Conservation (phyloP, 1,140 invertebrate genomes). For the Parasteatoda tepidariorum region DNA sequence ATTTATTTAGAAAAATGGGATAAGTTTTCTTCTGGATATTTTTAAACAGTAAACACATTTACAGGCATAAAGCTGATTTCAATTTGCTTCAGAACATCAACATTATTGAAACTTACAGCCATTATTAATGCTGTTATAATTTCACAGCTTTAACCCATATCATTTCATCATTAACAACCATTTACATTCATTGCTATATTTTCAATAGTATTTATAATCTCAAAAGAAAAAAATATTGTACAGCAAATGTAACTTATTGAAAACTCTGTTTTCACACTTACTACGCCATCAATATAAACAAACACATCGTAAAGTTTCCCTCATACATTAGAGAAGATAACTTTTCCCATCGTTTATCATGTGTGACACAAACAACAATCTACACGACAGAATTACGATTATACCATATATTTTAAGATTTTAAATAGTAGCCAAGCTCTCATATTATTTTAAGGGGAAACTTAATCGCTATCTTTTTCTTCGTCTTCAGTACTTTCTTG, state of each 20-base stretch:
- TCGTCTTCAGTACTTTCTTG: conserved; percentile 57
- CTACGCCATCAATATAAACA: conserved; percentile 35
- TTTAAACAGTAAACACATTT: neutral
- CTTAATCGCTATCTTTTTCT: conserved; percentile 60
- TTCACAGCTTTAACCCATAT: neutral
- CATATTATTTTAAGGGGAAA: conserved; percentile 9
- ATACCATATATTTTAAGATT: conserved; percentile 39
- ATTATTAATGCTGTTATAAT: neutral
- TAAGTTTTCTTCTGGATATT: neutral
- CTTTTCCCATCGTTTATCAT: conserved; percentile 1
- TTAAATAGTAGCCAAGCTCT: conserved; percentile 25
- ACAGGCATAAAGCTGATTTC: neutral
- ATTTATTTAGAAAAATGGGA: neutral
- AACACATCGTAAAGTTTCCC: conserved; percentile 6
- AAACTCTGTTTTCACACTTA: conserved; percentile 20
- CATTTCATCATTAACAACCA: conserved; percentile 41
- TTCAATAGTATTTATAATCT: conserved; percentile 20
- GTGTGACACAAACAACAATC: conserved; percentile 26
- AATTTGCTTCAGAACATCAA: neutral
- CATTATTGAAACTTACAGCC: neutral
- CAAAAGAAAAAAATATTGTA: neutral
- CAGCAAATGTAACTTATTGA: neutral
- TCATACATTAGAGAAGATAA: conserved; percentile 21
- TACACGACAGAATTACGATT: conserved; percentile 39
- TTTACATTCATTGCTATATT: conserved; percentile 39